Conservation (phyloP, 2,888 invertebrate genomes). For the Lacanobia wlatinum region DNA sequence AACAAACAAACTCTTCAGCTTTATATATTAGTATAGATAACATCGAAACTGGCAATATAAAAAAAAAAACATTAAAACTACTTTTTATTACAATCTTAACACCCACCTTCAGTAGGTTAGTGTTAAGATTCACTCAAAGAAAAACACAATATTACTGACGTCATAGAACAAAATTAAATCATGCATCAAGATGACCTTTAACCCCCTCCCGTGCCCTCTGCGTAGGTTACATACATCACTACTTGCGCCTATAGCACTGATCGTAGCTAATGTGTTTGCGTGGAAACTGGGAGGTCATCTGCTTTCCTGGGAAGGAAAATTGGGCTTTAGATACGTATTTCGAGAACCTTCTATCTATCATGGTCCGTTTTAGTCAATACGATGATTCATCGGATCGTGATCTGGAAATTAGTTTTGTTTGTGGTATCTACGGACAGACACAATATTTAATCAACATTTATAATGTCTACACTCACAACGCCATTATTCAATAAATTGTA, state of each 20-base stretch:
- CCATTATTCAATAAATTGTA: too few relatives aligned
- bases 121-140: too few relatives aligned
- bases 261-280: constrained; percentile 49
- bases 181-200: constrained; percentile 28
- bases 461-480: too few relatives aligned
- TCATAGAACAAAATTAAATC: constrained; percentile 2
- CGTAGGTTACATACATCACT: constrained; percentile 17
- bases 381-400: background rate
- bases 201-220: background rate
- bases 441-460: background rate
- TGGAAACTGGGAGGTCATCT: constrained; percentile 50
- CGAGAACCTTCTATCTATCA: constrained; percentile 5
- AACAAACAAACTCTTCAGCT: too few relatives aligned
- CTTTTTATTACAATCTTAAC: background rate
- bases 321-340: constrained; percentile 30
- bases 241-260: constrained; percentile 39
- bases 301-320: constrained; percentile 50
- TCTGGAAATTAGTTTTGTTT: background rate
- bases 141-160: background rate
- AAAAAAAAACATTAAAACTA: background rate
- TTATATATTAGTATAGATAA: too few relatives aligned
- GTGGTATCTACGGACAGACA: background rate
- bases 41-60: too few relatives aligned
- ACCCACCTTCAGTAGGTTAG: too few relatives aligned
- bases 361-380: background rate